Conservation (phyloP, 2,888 invertebrate genomes). For the Xanthostigma xanthostigma region DNA sequence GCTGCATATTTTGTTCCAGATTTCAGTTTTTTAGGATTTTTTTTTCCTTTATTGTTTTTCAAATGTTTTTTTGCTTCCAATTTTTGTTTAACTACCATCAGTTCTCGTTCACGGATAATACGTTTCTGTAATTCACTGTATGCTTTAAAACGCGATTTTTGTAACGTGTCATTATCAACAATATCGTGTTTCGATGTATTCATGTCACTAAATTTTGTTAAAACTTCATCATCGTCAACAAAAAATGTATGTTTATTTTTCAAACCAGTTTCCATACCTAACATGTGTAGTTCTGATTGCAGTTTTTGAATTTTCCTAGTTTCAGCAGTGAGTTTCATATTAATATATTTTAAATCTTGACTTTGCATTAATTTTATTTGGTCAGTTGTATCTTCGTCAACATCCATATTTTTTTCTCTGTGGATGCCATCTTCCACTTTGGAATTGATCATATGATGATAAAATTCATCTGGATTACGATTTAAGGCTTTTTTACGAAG, state of each 20-base stretch:
- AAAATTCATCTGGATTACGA: conserved; percentile 96
- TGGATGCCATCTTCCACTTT: conserved; percentile 44
- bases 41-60: too few relatives aligned
- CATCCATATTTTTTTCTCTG: conserved; percentile 49
- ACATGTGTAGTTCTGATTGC: conserved; percentile 66
- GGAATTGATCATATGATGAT: conserved; percentile 93
- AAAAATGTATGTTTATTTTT: conserved; percentile 71
- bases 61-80: too few relatives aligned
- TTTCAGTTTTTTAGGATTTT: too few relatives aligned
- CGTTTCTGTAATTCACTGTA: too few relatives aligned
- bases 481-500: conserved; percentile 73
- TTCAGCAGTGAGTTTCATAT: conserved; percentile 74
- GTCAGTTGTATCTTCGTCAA: conserved; percentile 61
- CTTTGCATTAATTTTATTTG: conserved; percentile 82
- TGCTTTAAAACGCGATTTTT: too few relatives aligned
- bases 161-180: too few relatives aligned
- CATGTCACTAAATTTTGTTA: conserved; percentile 31
- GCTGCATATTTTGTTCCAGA: too few relatives aligned
- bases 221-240: conserved; percentile 40
- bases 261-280: conserved; percentile 52
- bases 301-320: conserved; percentile 58
- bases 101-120: too few relatives aligned
- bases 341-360: conserved; percentile 82
- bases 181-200: too few relatives aligned
- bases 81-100: too few relatives aligned